Percentiles rank a stretch among this genome's conserved stretches.
Conservation (phyloP, 53 echinoderm and acorn worm genomes). For the Echinarachnius parma region DNA sequence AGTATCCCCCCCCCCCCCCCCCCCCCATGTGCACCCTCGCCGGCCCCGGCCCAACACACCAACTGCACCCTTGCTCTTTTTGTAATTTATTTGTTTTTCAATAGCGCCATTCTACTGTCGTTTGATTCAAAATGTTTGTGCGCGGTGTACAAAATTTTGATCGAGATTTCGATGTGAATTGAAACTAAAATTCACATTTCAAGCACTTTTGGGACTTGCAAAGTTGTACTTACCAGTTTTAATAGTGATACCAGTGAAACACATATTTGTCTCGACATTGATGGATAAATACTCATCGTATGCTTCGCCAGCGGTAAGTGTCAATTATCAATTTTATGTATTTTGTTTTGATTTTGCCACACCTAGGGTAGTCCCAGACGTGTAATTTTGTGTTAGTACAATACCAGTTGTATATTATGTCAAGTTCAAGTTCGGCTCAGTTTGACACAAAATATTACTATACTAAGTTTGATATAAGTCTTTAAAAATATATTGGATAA, state of each 20-base stretch:
- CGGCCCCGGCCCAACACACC: too few species aligned
- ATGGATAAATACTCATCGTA: constrained; percentile 32
- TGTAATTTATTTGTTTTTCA: not conserved
- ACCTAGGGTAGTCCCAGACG: not conserved
- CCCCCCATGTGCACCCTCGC: too few species aligned
- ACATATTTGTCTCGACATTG: not conserved
- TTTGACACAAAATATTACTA: too few species aligned
- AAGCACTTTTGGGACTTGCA: too few species aligned
- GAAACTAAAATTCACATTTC: not conserved
- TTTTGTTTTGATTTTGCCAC: not conserved
- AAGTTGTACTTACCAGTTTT: too few species aligned
- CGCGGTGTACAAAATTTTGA: not conserved
- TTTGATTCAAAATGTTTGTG: constrained; percentile 24
- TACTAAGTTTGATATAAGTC: too few species aligned
- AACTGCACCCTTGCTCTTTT: not conserved
- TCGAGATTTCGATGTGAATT: not conserved
- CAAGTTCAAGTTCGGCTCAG: too few species aligned
- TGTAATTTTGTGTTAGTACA: not conserved
- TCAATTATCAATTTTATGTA: not conserved
- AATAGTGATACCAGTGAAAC: not conserved
- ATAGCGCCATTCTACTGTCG: constrained; percentile 18
- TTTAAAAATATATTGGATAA: too few species aligned
- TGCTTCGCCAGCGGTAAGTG: constrained; percentile 2
- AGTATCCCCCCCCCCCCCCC: too few species aligned
- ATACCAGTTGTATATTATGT: too few species aligned